Evolutionary conservation across 2,888 invertebrate genomes (phyloP).

Genomic region (Lycia hirtaria): DNA sequence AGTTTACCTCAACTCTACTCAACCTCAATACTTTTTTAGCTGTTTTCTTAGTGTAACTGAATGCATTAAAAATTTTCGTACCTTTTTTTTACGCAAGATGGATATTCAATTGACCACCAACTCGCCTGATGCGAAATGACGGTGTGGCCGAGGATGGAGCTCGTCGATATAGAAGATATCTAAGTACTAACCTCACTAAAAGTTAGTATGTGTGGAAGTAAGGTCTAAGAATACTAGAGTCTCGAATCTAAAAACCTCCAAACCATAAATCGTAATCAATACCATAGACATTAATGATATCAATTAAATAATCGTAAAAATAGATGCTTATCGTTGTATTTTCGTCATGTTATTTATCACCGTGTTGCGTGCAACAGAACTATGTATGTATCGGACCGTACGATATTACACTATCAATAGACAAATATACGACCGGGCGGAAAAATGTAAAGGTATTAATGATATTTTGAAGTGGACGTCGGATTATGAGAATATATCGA

Average conservation of each 20-base stretch:
- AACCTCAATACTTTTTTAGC: background rate
- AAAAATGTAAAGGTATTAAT: conserved; percentile 52
- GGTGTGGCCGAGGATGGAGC: too few species aligned
- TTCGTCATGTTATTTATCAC: conserved; percentile 59
- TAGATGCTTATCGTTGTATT: conserved; percentile 56
- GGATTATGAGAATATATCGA: conserved; percentile 57
- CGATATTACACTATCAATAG: conserved; percentile 55
- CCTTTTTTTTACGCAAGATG: too few species aligned
- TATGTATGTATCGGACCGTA: conserved; percentile 33
- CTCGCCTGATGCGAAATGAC: too few species aligned
- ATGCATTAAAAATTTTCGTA: too few species aligned
- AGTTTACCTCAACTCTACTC: background rate
- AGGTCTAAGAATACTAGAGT: background rate
- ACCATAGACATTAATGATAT: conserved; percentile 64
- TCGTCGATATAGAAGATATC: too few species aligned
- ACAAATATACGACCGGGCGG: conserved; percentile 44
- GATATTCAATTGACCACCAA: too few species aligned
- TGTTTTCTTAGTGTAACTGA: background rate
- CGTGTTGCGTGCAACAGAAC: conserved; percentile 56
- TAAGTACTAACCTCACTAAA: too few species aligned
- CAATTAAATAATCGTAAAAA: conserved; percentile 75
- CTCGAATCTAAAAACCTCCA: conserved; percentile 36
- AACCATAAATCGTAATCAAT: conserved; percentile 74
- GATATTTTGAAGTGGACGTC: conserved; percentile 60
- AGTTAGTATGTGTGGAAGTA: background rate